phyloP scores from a whole-genome alignment of 2,888 invertebrate genomes.

The Mythimna lalbum region DNA sequence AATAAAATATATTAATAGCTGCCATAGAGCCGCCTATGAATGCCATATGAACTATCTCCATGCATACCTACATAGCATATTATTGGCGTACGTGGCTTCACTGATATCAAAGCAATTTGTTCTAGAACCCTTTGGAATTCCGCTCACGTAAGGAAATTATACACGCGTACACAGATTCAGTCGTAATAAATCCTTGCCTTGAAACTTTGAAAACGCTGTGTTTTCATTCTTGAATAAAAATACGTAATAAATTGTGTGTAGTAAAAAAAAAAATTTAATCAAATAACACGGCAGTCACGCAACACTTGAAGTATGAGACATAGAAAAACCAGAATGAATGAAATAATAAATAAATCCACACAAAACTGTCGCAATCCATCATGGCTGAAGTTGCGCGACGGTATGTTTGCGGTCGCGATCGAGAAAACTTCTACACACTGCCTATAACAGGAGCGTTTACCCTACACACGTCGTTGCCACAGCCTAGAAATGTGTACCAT shows the following conservation, averaged over 20 bases:
- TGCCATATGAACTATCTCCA: slow-evolving; percentile 40
- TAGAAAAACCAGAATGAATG: slow-evolving; percentile 50
- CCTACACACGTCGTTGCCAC: slow-evolving; percentile 37
- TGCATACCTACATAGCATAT: slow-evolving; percentile 51
- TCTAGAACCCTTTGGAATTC: slow-evolving; percentile 47
- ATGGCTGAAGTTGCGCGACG: slow-evolving; percentile 63
- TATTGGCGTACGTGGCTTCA: slow-evolving; percentile 49
- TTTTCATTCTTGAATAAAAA: slow-evolving; percentile 35
- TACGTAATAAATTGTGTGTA: slow-evolving; percentile 3
- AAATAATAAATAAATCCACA: slow-evolving; percentile 70
- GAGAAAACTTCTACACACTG: slow-evolving; percentile 65
- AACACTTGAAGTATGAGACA: slow-evolving; percentile 34
- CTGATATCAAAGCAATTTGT: slow-evolving; percentile 58
- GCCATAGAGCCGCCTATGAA: slow-evolving; percentile 29
- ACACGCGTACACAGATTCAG: slow-evolving; percentile 58
- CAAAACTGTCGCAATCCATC: slow-evolving; percentile 74
- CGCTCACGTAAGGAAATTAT: slow-evolving; percentile 61
- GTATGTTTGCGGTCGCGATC: slow-evolving; percentile 67
- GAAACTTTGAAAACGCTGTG: slow-evolving; percentile 41
- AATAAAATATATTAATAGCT: slow-evolving; percentile 50
- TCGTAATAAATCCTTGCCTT: slow-evolving; percentile 51
- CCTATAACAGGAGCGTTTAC: slow-evolving; percentile 51
- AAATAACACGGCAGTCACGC: slow-evolving; percentile 53
- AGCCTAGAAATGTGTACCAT: slow-evolving; percentile 32
- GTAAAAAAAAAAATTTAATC: slow-evolving; percentile 42